Conservation (phyloP, 2,888 invertebrate genomes). For the Tenodera sinensis region DNA sequence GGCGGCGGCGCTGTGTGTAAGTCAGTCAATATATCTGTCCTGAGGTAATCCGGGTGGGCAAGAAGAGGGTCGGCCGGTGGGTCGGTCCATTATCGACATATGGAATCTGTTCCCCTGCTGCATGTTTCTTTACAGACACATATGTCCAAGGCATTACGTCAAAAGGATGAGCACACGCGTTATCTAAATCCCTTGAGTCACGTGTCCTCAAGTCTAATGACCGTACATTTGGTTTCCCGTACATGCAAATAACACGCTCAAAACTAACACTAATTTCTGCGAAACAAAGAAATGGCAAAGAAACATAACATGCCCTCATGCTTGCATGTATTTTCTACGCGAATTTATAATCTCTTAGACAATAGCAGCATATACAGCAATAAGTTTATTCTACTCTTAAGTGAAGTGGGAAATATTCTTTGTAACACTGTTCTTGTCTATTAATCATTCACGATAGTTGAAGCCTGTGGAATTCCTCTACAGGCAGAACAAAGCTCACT, state of each 20-base stretch:
- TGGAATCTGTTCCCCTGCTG: neutral
- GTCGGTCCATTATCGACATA: neutral
- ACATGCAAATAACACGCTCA: neutral
- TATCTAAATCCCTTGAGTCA: neutral
- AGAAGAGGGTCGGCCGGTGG: too few species aligned
- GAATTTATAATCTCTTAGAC: too few species aligned
- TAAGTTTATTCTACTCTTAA: too few species aligned
- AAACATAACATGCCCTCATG: too few species aligned
- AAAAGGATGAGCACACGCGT: neutral
- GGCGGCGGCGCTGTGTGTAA: neutral
- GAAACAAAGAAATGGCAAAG: too few species aligned
- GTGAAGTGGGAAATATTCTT: too few species aligned
- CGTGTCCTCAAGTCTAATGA: neutral
- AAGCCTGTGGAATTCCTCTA: too few species aligned
- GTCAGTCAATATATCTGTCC: neutral
- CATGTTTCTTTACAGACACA: neutral
- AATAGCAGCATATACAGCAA: too few species aligned
- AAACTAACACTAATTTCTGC: neutral
- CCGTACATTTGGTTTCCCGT: neutral
- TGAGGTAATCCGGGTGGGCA: neutral
- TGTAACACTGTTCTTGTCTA: too few species aligned
- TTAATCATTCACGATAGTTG: too few species aligned
- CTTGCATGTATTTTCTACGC: too few species aligned
- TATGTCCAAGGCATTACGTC: neutral
- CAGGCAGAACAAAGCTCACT: too few species aligned